phyloP scores from a whole-genome alignment of 2,888 invertebrate genomes.

The Drosophila mercatorum region DNA sequence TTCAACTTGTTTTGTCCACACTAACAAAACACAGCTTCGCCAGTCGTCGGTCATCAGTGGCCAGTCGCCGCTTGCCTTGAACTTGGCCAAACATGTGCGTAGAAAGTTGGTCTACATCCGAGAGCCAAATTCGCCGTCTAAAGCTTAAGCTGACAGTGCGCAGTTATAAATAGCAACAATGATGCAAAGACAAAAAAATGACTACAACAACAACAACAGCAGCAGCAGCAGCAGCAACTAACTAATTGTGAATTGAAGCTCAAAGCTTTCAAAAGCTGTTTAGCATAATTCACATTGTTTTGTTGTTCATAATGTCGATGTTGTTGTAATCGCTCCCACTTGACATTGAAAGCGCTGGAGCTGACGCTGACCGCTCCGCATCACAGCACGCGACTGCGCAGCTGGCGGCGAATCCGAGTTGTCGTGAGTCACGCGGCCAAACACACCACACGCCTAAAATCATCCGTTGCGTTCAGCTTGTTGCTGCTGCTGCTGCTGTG shows the following conservation, averaged over 20 bases:
- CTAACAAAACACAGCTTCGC: slow-evolving; percentile 15
- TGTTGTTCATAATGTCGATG: slow-evolving; percentile 15
- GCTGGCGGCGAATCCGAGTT: slow-evolving; percentile 40
- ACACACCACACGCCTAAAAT: slow-evolving; percentile 21
- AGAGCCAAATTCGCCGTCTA: slow-evolving; percentile 34
- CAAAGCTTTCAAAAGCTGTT: slow-evolving; percentile 34
- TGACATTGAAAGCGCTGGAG: slow-evolving; percentile 61
- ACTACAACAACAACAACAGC: slow-evolving; percentile 9
- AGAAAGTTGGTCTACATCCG: slow-evolving; percentile 57
- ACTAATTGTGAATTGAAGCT: slow-evolving; percentile 29
- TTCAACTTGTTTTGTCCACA: slow-evolving; percentile 48
- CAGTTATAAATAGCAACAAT: slow-evolving; percentile 34
- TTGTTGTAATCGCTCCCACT: slow-evolving; percentile 42
- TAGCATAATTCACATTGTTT: slow-evolving; percentile 46
- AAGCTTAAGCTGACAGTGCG: slow-evolving; percentile 10
- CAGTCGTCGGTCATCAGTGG: too few relatives aligned
- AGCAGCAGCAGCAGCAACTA: background rate
- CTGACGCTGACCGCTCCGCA: slow-evolving; percentile 24
- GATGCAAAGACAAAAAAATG: slow-evolving; percentile 28
- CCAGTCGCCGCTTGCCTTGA: slow-evolving; percentile 31
- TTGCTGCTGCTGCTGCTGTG: background rate
- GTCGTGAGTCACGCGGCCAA: slow-evolving; percentile 46
- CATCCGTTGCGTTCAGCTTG: slow-evolving; percentile 14
- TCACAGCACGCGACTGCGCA: slow-evolving; percentile 51
- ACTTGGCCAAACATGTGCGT: slow-evolving; percentile 50